Evolutionary conservation across 2,888 invertebrate genomes (phyloP).

Genomic region (Trachelus tabidus): DNA sequence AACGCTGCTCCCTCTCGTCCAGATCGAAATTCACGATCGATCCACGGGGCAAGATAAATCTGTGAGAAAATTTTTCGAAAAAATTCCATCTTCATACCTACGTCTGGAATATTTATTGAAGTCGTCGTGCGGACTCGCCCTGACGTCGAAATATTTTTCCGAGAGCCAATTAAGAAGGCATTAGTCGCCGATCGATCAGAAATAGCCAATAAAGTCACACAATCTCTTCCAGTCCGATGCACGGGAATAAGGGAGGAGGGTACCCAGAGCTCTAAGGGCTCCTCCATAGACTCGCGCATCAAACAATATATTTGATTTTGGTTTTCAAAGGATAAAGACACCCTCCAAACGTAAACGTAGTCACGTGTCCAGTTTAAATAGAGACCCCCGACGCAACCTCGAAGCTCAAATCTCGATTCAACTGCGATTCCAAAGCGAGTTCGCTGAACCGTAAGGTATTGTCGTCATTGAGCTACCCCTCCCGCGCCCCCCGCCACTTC

Average conservation of each 20-base stretch:
- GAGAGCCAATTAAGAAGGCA: slow-evolving; percentile 35
- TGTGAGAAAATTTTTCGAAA: neutral
- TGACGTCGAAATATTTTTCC: neutral
- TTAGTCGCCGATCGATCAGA: slow-evolving; percentile 24
- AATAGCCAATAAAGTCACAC: slow-evolving; percentile 49
- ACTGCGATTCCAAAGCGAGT: slow-evolving; percentile 44
- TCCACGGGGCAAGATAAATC: neutral
- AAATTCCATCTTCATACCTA: rapidly evolving
- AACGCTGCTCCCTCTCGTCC: neutral
- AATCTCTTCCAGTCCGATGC: slow-evolving; percentile 46
- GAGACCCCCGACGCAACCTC: slow-evolving; percentile 24
- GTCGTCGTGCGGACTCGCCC: neutral
- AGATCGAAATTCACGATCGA: neutral
- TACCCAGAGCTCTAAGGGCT: slow-evolving; percentile 22
- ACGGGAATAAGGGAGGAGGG: slow-evolving; percentile 33
- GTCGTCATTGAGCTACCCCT: slow-evolving; percentile 36
- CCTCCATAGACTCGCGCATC: slow-evolving; percentile 9
- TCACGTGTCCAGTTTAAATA: slow-evolving; percentile 63
- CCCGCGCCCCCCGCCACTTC: slow-evolving; percentile 24
- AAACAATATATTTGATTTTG: slow-evolving; percentile 62
- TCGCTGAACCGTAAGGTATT: slow-evolving; percentile 58
- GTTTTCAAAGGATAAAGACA: slow-evolving; percentile 53
- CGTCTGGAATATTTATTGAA: rapidly evolving
- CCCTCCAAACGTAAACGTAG: slow-evolving; percentile 56
- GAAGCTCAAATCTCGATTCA: slow-evolving; percentile 36